Evolutionary conservation across 2,113 vertebrate species (phyloP).

Genomic region (Rhinopomastus cyanomelas): DNA sequence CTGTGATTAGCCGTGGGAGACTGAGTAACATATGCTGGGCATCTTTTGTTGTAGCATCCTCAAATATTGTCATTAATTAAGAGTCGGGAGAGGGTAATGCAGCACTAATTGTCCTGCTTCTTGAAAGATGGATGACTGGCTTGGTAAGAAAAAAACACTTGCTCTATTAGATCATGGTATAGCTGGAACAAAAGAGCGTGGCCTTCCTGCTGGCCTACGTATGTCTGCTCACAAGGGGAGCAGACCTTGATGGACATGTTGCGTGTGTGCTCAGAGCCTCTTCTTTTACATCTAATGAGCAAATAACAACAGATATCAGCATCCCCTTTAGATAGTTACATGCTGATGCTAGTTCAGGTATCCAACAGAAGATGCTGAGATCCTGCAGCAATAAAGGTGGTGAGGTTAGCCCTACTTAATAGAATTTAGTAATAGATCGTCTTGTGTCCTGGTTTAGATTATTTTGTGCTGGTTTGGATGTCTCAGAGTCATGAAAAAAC

Average conservation of each 20-base stretch:
- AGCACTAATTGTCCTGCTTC: background rate
- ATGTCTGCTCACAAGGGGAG: background rate
- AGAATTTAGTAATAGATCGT: background rate
- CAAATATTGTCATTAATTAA: background rate
- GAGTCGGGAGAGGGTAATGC: background rate
- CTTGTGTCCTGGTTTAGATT: too few species aligned
- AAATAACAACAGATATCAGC: background rate
- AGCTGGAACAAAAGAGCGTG: background rate
- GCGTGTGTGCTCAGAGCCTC: background rate
- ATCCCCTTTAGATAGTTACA: background rate
- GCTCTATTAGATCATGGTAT: background rate
- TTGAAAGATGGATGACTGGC: background rate
- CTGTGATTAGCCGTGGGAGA: fast-evolving
- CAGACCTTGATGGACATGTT: background rate
- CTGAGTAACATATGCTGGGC: fast-evolving
- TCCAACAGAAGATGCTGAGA: background rate
- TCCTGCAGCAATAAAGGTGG: background rate
- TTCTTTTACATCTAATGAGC: background rate
- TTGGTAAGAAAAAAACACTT: background rate
- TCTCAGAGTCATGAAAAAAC: too few species aligned
- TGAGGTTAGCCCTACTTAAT: background rate
- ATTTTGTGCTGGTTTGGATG: too few species aligned
- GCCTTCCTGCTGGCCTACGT: fast-evolving
- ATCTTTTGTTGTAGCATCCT: background rate
- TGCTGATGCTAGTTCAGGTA: background rate